Percentiles rank a stretch among this genome's conserved stretches.
These are phyloP conservation scores for Podarcis lilfordi DNA, from an alignment of 2,797 vertebrate genomes.

Conservation along the genomic window DNA sequence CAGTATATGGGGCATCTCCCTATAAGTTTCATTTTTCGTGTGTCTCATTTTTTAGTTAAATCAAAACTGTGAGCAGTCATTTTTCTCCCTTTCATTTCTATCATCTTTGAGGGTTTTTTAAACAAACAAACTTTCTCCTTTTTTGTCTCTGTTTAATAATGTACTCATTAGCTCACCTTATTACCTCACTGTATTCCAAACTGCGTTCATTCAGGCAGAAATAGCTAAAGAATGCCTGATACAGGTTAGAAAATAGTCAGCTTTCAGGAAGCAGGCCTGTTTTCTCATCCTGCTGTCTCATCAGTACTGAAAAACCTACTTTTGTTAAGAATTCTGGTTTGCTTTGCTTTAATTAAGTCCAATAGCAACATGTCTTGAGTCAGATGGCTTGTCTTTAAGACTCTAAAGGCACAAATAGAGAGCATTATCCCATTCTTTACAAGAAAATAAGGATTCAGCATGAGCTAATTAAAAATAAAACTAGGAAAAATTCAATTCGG, in stretches of 20 bases:
- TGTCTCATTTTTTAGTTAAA: not conserved
- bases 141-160: slow-evolving; percentile 17
- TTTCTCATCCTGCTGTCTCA: slow-evolving; percentile 38
- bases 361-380: slow-evolving; percentile 53
- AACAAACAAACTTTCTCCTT: not conserved
- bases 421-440: slow-evolving; percentile 55
- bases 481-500: slow-evolving; percentile 60
- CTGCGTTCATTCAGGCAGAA: slow-evolving; percentile 22
- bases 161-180: slow-evolving; percentile 41
- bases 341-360: slow-evolving; percentile 70
- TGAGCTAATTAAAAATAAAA: slow-evolving; percentile 70
- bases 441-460: slow-evolving; percentile 70
- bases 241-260: not conserved
- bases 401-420: slow-evolving; percentile 60
- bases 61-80: not conserved
- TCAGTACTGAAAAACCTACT: slow-evolving; percentile 51
- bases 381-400: slow-evolving; percentile 65
- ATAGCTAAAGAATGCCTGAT: slow-evolving; percentile 39
- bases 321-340: slow-evolving; percentile 61
- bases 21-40: not conserved
- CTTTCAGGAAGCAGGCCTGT: not conserved
- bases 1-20: not conserved
- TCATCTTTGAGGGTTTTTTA: slow-evolving; percentile 10
- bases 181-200: not conserved
- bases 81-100: not conserved